A percentile compares a stretch with the other conserved stretches of the same genome.
Conservation (phyloP, 1,140 invertebrate genomes). For the Sipha flava region DNA sequence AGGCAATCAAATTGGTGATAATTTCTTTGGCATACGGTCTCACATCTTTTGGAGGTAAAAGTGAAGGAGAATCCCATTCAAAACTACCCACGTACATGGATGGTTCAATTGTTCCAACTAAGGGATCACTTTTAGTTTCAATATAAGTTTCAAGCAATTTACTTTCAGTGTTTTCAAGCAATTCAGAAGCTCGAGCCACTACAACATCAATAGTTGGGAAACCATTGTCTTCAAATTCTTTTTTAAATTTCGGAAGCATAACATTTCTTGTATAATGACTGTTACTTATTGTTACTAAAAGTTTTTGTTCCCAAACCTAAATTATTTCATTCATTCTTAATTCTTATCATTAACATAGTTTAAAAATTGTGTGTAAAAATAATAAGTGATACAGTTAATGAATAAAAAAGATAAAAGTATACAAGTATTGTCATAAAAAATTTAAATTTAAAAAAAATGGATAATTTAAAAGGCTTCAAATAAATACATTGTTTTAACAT, state of each 20-base stretch:
- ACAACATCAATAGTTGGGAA: conserved; percentile 62
- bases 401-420: no score
- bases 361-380: no score
- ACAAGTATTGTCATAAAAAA: no score
- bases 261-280: conserved; percentile 73
- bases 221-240: conserved; percentile 53
- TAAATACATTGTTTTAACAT: no score
- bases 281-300: conserved; percentile 82
- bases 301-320: conserved; percentile 64
- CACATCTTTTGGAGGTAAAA: conserved; percentile 61
- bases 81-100: conserved; percentile 88
- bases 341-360: neutral
- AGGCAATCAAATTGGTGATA: conserved; percentile 80
- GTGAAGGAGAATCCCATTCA: conserved; percentile 65
- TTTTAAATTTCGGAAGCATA: conserved; percentile 54
- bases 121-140: conserved; percentile 84
- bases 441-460: no score
- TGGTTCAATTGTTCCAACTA: conserved; percentile 87
- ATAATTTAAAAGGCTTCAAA: no score
- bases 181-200: conserved; percentile 50
- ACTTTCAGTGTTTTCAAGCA: conserved; percentile 57
- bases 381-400: no score
- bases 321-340: conserved; percentile 35
- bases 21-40: conserved; percentile 87
- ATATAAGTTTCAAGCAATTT: conserved; percentile 72